Evolutionary conservation across 2,113 vertebrate species (phyloP).

Genomic region (Ploceus nigricollis): DNA sequence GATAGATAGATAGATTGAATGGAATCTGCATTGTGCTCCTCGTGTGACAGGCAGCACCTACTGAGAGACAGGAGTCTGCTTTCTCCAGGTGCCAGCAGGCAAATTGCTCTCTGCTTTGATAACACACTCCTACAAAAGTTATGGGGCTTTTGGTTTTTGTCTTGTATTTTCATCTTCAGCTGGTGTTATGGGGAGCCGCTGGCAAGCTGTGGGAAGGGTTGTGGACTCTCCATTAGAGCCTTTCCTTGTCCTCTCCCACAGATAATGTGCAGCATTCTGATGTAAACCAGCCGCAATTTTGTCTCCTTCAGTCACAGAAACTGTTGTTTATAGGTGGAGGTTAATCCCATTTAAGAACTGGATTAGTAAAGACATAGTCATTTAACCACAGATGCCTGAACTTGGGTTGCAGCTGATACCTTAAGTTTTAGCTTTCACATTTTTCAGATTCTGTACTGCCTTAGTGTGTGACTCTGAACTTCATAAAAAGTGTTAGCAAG

Average conservation of each 20-base stretch:
- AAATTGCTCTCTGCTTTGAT: neutral
- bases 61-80: neutral
- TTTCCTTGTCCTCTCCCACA: neutral
- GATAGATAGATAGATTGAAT: neutral
- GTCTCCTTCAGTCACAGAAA: constrained; percentile 8
- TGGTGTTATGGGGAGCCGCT: accelerated
- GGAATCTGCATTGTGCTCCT: neutral
- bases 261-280: neutral
- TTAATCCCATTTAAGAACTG: constrained; percentile 45
- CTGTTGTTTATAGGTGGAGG: constrained; percentile 2
- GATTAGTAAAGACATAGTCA: neutral
- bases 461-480: neutral
- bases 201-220: accelerated
- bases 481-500: neutral
- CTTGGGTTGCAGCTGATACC: neutral
- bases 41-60: neutral
- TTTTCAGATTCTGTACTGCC: neutral
- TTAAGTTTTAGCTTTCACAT: neutral
- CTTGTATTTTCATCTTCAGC: neutral
- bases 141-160: neutral
- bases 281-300: constrained; percentile 8
- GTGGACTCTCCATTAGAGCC: neutral
- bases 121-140: neutral
- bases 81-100: neutral
- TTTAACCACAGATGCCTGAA: constrained; percentile 22